Evolutionary conservation across 2,888 invertebrate species (phyloP).

Genomic region (Catocala nupta): DNA sequence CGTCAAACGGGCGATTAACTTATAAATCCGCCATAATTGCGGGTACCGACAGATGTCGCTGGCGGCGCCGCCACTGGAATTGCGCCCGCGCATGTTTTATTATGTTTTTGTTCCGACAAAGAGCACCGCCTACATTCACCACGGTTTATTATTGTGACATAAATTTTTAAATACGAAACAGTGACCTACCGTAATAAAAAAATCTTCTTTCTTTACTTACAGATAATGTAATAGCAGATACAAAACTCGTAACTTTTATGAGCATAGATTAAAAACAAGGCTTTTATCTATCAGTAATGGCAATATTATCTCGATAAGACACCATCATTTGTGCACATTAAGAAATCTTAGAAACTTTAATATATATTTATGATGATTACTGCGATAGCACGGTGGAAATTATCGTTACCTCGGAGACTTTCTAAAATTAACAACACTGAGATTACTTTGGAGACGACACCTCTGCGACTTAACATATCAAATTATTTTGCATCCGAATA

Average conservation of each 20-base stretch:
- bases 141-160: conserved; percentile 47
- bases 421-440: conserved; percentile 37
- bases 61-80: conserved; percentile 66
- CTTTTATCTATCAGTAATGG: conserved; percentile 35
- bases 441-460: conserved; percentile 15
- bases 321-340: conserved; percentile 44
- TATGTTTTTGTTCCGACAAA: conserved; percentile 62
- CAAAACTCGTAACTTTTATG: conserved; percentile 41
- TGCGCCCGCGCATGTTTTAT: conserved; percentile 66
- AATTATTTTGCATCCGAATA: not conserved
- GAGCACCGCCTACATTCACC: conserved; percentile 58
- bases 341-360: conserved; percentile 36
- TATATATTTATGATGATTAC: conserved; percentile 35
- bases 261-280: conserved; percentile 35
- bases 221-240: conserved; percentile 4
- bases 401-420: conserved; percentile 30
- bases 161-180: conserved; percentile 23
- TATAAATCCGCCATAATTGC: conserved; percentile 71
- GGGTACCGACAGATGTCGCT: conserved; percentile 72
- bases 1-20: conserved; percentile 68
- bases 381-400: conserved; percentile 25
- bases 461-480: conserved; percentile 3
- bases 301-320: conserved; percentile 40
- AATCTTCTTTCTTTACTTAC: conserved; percentile 17
- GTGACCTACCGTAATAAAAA: conserved; percentile 21